These are phyloP conservation scores for Streptopelia turtur DNA, from an alignment of 2,797 vertebrate species.

Conservation along the genomic window DNA sequence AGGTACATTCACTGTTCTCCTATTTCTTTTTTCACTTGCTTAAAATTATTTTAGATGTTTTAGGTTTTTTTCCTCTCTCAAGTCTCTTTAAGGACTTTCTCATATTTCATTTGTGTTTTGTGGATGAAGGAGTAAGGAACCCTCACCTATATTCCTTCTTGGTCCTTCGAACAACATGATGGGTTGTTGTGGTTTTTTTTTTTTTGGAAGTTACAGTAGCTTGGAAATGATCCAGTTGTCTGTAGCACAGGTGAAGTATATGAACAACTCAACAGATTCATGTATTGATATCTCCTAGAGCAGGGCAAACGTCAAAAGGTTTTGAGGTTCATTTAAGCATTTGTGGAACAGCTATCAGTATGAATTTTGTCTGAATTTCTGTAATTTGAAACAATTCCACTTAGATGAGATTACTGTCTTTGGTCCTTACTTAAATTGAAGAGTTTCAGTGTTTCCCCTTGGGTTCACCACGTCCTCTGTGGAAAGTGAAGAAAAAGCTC, in stretches of 20 bases:
- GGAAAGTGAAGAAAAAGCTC: background rate
- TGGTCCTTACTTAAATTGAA: background rate
- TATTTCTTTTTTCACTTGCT: background rate
- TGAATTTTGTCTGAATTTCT: background rate
- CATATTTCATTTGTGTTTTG: background rate
- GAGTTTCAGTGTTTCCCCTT: background rate
- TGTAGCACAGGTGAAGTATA: background rate
- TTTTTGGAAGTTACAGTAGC: background rate
- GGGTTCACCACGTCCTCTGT: background rate
- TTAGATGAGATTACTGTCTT: background rate
- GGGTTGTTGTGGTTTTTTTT: background rate
- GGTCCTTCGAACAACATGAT: background rate
- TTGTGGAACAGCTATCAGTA: background rate
- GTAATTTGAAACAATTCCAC: background rate
- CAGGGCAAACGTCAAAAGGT: background rate
- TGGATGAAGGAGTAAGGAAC: background rate
- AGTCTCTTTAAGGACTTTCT: background rate
- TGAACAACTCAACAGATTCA: background rate
- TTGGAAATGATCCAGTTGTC: background rate
- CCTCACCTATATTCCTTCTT: background rate
- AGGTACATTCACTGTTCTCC: background rate
- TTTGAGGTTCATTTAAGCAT: background rate
- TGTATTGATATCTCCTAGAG: background rate
- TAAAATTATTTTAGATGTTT: background rate
- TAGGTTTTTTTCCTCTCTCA: accelerated